These are phyloP conservation scores for Latrodectus elegans DNA, from an alignment of 2,888 invertebrate genomes.

Conservation along the genomic window DNA sequence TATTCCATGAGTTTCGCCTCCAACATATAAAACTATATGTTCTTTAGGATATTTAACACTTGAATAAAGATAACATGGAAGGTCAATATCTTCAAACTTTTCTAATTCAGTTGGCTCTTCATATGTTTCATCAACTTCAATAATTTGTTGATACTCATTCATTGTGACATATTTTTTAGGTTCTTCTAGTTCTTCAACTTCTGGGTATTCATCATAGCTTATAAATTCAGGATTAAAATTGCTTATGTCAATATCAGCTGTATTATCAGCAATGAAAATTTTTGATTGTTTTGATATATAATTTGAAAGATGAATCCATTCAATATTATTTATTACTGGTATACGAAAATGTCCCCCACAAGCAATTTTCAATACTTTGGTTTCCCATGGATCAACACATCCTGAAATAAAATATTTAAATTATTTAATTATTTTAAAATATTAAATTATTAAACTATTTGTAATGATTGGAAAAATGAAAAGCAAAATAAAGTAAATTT, in stretches of 20 bases:
- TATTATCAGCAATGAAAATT: conserved; percentile 57
- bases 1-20: conserved; percentile 93
- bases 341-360: conserved; percentile 90
- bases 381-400: conserved; percentile 92
- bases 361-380: conserved; percentile 88
- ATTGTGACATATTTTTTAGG: conserved; percentile 44
- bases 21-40: conserved; percentile 82
- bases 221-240: conserved; percentile 56
- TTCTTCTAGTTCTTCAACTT: conserved; percentile 41
- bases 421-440: not conserved
- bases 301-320: conserved; percentile 81
- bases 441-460: not conserved
- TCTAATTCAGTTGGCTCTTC: conserved; percentile 71
- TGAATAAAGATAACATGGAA: conserved; percentile 82
- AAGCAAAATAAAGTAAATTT: too few relatives aligned
- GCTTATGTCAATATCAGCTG: conserved; percentile 77
- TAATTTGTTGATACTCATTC: conserved; percentile 26
- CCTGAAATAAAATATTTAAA: conserved; percentile 77
- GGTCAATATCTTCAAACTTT: conserved; percentile 68
- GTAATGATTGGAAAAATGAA: too few relatives aligned
- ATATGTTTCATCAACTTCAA: conserved; percentile 44
- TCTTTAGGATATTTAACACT: conserved; percentile 78
- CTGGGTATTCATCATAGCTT: conserved; percentile 52
- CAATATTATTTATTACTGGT: conserved; percentile 81
- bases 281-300: conserved; percentile 76